Evolutionary conservation across 2,888 invertebrate genomes (phyloP).

Genomic region (Didymodactylos carnosus): DNA sequence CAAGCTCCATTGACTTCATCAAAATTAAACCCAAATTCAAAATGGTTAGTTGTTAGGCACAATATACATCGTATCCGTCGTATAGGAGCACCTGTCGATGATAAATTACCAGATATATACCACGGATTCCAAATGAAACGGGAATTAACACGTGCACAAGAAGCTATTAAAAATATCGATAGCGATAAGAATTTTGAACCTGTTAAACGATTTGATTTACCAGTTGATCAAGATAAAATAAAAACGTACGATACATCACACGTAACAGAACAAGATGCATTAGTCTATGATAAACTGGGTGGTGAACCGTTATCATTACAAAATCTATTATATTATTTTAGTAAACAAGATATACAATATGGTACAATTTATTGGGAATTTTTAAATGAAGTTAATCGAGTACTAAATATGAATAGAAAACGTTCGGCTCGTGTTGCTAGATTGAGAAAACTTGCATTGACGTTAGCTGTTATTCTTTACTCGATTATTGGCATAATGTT

Average conservation of each 20-base stretch:
- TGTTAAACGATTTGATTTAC: not conserved
- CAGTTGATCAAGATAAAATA: not conserved
- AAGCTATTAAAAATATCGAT: not conserved
- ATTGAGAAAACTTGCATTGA: not conserved
- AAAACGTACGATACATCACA: not conserved
- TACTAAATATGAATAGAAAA: not conserved
- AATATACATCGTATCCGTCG: not conserved
- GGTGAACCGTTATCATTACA: not conserved
- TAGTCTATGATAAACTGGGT: not conserved
- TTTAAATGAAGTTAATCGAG: not conserved
- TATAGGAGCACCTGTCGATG: not conserved
- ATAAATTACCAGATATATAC: not conserved
- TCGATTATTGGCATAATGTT: not conserved
- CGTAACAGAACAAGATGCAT: not conserved
- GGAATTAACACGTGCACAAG: not conserved
- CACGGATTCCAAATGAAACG: not conserved
- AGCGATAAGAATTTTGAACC: not conserved
- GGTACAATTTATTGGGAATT: not conserved
- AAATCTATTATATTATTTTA: not conserved
- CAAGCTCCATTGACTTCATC: not conserved
- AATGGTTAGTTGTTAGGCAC: not conserved
- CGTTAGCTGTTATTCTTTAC: not conserved
- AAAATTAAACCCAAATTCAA: not conserved
- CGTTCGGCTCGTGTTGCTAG: not conserved
- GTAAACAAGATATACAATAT: not conserved